Evolutionary conservation across 2,797 vertebrate genomes (phyloP).

Genomic region (Mustela erminea): DNA sequence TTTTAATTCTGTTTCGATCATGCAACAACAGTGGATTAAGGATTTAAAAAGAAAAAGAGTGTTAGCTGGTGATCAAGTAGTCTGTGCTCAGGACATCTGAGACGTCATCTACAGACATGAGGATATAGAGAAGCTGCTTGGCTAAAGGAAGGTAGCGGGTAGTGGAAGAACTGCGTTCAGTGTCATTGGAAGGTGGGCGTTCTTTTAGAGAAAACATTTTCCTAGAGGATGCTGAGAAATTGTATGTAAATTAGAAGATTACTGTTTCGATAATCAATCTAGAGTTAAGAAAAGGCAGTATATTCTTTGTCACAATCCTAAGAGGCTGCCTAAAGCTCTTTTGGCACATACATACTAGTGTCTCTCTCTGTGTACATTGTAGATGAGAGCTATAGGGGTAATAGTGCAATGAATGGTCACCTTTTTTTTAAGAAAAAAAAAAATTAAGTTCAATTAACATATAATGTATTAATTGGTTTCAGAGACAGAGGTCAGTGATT

Average conservation of each 20-base stretch:
- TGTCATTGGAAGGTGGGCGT: not conserved
- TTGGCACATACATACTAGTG: not conserved
- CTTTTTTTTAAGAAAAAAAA: not conserved
- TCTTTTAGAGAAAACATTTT: not conserved
- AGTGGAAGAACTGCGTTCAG: not conserved
- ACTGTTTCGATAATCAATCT: not conserved
- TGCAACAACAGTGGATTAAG: not conserved
- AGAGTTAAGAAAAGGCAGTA: rapidly evolving
- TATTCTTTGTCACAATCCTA: not conserved
- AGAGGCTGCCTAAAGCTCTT: not conserved
- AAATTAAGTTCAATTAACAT: not conserved
- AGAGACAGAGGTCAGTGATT: not conserved
- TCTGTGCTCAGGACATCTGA: not conserved
- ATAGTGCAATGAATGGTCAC: not conserved
- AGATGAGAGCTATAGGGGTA: not conserved
- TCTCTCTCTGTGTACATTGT: not conserved
- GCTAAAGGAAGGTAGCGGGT: not conserved
- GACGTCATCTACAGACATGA: not conserved
- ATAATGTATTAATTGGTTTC: not conserved
- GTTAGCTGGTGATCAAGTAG: not conserved
- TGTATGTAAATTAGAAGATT: not conserved
- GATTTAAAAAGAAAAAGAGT: not conserved
- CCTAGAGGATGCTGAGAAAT: not conserved
- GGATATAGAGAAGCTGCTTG: not conserved
- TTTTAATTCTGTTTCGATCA: not conserved